Conservation (phyloP, 1,140 invertebrate species). For the Ganaspis sp. region DNA sequence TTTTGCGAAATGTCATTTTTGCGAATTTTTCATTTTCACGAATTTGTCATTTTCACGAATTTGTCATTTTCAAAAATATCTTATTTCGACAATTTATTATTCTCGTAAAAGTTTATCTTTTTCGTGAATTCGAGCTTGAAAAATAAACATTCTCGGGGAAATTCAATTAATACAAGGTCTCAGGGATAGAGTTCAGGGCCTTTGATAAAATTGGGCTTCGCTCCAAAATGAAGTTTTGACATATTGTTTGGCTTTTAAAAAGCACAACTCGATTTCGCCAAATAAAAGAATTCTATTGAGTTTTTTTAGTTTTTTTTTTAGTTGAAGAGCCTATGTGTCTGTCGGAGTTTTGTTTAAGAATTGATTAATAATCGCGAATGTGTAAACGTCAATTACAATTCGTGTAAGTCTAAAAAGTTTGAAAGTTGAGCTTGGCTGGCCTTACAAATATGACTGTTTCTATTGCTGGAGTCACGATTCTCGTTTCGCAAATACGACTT, state of each 20-base stretch:
- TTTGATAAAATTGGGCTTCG: slow-evolving; percentile 1
- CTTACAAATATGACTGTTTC: slow-evolving; percentile 7
- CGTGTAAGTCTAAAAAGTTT: neutral
- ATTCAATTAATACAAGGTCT: neutral
- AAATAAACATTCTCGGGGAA: neutral
- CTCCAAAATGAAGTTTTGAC: slow-evolving; percentile 13
- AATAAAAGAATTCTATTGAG: neutral
- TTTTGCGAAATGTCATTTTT: too few relatives aligned
- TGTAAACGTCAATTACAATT: neutral
- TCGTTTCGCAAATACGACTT: slow-evolving; percentile 7
- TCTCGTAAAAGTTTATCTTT: too few relatives aligned
- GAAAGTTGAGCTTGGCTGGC: neutral
- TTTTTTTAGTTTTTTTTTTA: neutral
- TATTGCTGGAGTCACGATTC: slow-evolving; percentile 14
- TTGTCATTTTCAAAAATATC: too few relatives aligned
- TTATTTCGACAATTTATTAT: too few relatives aligned
- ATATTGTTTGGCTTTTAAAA: neutral
- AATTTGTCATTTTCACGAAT: too few relatives aligned
- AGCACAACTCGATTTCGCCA: too few relatives aligned
- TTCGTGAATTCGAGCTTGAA: neutral
- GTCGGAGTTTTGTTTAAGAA: neutral
- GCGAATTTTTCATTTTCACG: too few relatives aligned
- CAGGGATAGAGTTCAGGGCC: neutral
- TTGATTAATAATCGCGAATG: neutral
- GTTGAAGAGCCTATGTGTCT: neutral